Evolutionary conservation across 2,888 invertebrate genomes (phyloP).

Genomic region (Nephrotoma flavescens): DNA sequence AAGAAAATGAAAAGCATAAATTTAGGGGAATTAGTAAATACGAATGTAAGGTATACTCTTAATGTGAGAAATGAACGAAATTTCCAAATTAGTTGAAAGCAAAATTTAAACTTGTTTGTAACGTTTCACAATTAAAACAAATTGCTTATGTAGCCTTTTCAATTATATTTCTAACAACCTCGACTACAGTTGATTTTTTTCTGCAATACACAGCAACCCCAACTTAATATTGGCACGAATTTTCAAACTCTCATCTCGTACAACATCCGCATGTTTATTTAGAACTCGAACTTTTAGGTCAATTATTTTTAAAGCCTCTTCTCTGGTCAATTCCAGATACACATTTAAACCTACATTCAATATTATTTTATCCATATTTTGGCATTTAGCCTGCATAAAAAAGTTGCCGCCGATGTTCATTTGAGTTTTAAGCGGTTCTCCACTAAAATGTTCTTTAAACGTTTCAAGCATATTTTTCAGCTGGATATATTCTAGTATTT

Average conservation of each 20-base stretch:
- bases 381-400: slow-evolving; percentile 61
- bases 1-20: not conserved
- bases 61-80: too few species aligned
- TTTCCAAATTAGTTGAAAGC: too few species aligned
- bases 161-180: not conserved
- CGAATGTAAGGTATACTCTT: too few species aligned
- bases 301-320: slow-evolving; percentile 56
- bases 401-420: slow-evolving; percentile 75
- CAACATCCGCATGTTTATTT: slow-evolving; percentile 43
- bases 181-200: slow-evolving; percentile 24
- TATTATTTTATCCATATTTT: slow-evolving; percentile 47
- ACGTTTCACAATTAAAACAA: too few species aligned
- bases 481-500: slow-evolving; percentile 58
- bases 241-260: slow-evolving; percentile 49
- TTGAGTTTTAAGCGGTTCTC: slow-evolving; percentile 40
- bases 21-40: not conserved
- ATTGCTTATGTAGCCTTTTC: too few species aligned
- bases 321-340: slow-evolving; percentile 53
- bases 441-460: slow-evolving; percentile 31
- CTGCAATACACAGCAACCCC: slow-evolving; percentile 51
- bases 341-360: slow-evolving; percentile 63
- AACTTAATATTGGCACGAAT: slow-evolving; percentile 68
- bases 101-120: too few species aligned
- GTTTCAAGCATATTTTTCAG: slow-evolving; percentile 55
- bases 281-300: slow-evolving; percentile 51